Conservation (phyloP, 2,113 vertebrate species). For the Pterophyllum scalare region DNA sequence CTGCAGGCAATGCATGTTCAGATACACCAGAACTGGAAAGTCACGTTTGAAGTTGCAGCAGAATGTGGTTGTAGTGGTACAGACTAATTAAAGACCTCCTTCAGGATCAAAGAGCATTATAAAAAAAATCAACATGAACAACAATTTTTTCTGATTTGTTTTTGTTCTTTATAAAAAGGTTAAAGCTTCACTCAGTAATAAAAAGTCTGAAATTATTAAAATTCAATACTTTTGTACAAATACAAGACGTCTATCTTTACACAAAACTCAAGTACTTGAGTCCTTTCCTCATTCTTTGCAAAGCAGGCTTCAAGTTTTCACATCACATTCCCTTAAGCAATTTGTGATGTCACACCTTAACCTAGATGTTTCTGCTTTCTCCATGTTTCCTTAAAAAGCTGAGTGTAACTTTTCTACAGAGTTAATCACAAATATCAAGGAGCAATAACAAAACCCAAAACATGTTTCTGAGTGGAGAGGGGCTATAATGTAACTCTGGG, state of each 20-base stretch:
- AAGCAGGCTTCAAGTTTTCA: not conserved
- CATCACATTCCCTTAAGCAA: not conserved
- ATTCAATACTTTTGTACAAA: not conserved
- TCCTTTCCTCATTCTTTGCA: not conserved
- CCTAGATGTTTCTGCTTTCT: not conserved
- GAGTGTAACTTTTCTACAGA: not conserved
- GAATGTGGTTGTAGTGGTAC: not conserved
- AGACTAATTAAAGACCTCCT: not conserved
- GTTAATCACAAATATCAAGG: not conserved
- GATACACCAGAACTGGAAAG: not conserved
- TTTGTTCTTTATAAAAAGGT: not conserved
- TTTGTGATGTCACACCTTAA: slow-evolving; percentile 1
- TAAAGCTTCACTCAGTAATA: not conserved
- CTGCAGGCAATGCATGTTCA: not conserved
- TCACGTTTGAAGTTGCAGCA: not conserved
- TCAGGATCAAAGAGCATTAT: not conserved
- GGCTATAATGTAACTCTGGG: too few relatives aligned
- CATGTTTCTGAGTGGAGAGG: not conserved
- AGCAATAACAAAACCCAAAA: not conserved
- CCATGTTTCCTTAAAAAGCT: not conserved
- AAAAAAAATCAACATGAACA: not conserved
- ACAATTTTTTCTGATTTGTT: not conserved
- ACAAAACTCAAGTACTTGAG: not conserved
- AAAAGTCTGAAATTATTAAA: not conserved
- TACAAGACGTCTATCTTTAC: not conserved